phyloP scores from a whole-genome alignment of 2,888 invertebrate species.

The Cheiracanthium punctorium region DNA sequence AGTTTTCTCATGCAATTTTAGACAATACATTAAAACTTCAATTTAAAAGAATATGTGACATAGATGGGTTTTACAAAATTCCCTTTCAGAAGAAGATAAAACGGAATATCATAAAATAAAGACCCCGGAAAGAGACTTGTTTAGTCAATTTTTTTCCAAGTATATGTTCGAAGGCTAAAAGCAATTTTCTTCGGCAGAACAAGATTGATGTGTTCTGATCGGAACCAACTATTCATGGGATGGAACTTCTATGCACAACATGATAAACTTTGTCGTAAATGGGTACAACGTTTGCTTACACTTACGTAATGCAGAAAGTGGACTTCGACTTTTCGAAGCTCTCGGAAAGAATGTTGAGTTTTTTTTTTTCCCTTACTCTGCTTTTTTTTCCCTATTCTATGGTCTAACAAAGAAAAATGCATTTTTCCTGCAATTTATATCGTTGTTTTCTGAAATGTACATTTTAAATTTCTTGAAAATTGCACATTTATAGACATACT shows the following conservation, averaged over 20 bases:
- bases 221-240: constrained; percentile 10
- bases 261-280: constrained; percentile 2
- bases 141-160: constrained; percentile 37
- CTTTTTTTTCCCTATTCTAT: neutral
- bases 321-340: neutral
- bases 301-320: neutral
- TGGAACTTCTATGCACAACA: neutral
- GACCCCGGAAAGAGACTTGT: neutral
- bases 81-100: no score
- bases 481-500: neutral
- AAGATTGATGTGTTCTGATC: constrained; percentile 67
- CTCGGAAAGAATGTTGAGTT: no score
- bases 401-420: neutral
- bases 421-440: neutral
- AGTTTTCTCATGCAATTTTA: no score
- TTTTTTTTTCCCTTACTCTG: neutral
- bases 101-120: neutral
- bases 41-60: no score
- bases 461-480: neutral
- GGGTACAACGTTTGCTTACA: neutral
- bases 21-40: no score
- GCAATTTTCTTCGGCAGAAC: constrained; percentile 63
- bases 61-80: no score
- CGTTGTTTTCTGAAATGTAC: neutral
- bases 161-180: constrained; percentile 28